These are phyloP conservation scores for Leptinotarsa juncta DNA, from an alignment of 2,888 invertebrate species.

Conservation along the genomic window DNA sequence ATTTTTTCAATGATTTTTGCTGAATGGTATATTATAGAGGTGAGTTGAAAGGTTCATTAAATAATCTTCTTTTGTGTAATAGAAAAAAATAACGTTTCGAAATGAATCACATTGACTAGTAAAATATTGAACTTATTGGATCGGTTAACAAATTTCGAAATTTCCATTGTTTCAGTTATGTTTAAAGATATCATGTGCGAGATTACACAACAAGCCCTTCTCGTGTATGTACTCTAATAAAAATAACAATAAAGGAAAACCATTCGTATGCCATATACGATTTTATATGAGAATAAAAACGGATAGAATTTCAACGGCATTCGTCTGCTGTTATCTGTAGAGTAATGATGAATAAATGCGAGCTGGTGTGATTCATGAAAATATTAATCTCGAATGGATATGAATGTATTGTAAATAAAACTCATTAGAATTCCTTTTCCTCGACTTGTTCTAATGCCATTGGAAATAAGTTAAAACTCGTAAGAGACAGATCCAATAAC, in stretches of 20 bases:
- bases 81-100: background rate
- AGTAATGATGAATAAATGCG: constrained; percentile 16
- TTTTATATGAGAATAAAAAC: constrained; percentile 35
- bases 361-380: background rate
- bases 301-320: constrained; percentile 31
- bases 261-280: constrained; percentile 39
- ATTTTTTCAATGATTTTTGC: no score
- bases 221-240: constrained; percentile 34
- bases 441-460: no score
- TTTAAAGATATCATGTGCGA: constrained; percentile 25
- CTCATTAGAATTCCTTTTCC: no score
- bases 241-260: constrained; percentile 40
- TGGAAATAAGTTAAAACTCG: no score
- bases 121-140: constrained; percentile 18
- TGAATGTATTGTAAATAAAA: no score
- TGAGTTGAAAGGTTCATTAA: no score
- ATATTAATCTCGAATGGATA: background rate
- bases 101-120: background rate
- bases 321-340: constrained; percentile 11
- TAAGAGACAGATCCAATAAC: no score
- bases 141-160: constrained; percentile 4
- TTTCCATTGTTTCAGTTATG: constrained; percentile 18
- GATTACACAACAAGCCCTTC: constrained; percentile 26
- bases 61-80: no score
- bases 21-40: no score